A percentile compares a stretch with the other conserved stretches of the same genome.
These are phyloP conservation scores for Caloenas nicobarica DNA, from an alignment of 2,113 vertebrate species.

Conservation along the genomic window DNA sequence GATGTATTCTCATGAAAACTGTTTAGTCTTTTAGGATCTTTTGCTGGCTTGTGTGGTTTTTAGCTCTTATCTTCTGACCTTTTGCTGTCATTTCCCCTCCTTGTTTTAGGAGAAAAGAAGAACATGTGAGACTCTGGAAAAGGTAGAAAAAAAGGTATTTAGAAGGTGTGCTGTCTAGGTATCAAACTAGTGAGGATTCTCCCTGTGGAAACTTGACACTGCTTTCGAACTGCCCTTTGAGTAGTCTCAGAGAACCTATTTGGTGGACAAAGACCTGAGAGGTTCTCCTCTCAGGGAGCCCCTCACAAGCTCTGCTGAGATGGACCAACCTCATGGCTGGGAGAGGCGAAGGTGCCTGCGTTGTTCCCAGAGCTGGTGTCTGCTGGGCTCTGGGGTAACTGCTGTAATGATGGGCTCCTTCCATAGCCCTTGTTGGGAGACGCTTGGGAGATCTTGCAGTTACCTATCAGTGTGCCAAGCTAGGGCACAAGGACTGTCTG, in stretches of 20 bases:
- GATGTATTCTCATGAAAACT: not conserved
- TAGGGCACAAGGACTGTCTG: not conserved
- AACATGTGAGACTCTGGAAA: not conserved
- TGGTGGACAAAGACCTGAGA: not conserved
- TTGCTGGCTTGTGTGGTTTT: not conserved
- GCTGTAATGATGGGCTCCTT: not conserved
- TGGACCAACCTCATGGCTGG: not conserved
- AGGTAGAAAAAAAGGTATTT: not conserved
- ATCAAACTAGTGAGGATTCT: not conserved
- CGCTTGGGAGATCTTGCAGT: not conserved
- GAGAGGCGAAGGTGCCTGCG: not conserved
- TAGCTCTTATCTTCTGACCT: not conserved
- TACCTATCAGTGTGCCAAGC: not conserved
- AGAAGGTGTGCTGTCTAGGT: not conserved
- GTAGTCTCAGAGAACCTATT: not conserved
- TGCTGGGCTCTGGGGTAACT: too few species aligned
- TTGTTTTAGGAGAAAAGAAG: not conserved
- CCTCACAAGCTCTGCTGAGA: not conserved
- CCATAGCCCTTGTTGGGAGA: not conserved
- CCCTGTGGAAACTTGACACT: not conserved
- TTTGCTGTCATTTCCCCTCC: not conserved
- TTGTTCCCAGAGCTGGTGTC: too few species aligned
- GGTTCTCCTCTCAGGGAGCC: not conserved
- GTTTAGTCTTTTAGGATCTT: not conserved
- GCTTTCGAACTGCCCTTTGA: not conserved